Evolutionary conservation across 2,797 vertebrate genomes (phyloP).

Genomic region (Sebastes iracundus): DNA sequence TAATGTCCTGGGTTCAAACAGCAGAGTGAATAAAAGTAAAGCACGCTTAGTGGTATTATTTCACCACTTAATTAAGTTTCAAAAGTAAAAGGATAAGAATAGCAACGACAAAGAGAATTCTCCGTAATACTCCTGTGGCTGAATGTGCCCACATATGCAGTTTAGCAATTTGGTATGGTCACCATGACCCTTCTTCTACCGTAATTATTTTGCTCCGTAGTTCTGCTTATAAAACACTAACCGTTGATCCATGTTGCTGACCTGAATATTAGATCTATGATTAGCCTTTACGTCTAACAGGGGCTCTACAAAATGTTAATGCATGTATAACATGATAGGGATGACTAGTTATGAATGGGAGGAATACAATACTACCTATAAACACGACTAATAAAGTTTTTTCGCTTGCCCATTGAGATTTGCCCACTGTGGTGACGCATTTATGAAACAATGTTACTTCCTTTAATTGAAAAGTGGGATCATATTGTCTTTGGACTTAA

Average conservation of each 20-base stretch:
- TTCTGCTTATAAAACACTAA: conserved; percentile 29
- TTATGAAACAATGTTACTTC: neutral
- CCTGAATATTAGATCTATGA: conserved; percentile 25
- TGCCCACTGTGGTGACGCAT: neutral
- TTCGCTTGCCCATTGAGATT: neutral
- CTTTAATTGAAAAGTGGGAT: neutral
- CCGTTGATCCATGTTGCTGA: conserved; percentile 25
- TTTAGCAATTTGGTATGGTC: conserved; percentile 5
- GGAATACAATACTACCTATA: conserved; percentile 8
- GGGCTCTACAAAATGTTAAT: neutral
- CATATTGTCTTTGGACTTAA: neutral
- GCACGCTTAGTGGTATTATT: neutral
- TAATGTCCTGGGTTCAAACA: neutral
- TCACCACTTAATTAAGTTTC: conserved; percentile 3
- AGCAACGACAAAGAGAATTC: neutral
- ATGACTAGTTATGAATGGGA: conserved; percentile 6
- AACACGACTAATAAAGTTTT: neutral
- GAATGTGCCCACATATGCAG: neutral
- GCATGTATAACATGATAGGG: neutral
- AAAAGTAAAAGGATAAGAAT: neutral
- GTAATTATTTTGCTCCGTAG: conserved; percentile 11
- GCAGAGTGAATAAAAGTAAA: conserved; percentile 4
- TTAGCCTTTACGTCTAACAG: conserved; percentile 9
- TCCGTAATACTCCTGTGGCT: neutral
- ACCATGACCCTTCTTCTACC: conserved; percentile 7